Base-by-base conservation (phyloP, 2,797 vertebrate genomes). In the Melanotaenia boesemani region DNA sequence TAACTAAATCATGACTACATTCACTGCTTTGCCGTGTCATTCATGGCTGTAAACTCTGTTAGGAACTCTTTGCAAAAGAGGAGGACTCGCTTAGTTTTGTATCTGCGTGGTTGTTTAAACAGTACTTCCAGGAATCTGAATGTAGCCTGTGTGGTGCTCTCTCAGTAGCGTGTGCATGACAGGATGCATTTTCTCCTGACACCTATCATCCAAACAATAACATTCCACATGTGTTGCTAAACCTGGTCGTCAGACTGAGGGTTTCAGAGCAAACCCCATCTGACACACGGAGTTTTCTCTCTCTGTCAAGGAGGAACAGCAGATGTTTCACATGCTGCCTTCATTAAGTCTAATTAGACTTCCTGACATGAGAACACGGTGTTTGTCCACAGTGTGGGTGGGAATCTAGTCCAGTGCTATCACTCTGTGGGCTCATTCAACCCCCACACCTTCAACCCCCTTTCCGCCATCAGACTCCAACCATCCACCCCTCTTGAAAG, bases 291-390 rank as follows among this genome's bases (percentile, higher is more conserved):
- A 36, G 54, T 67, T 82, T 74, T 67, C 76, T 77, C 71, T 69
- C 15, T 55, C 36, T 70, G 44, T 52, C 67, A 62, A 37, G 55
- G 71, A 50, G 70, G 46, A 74, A 54, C 7, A 48, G 70, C 70
- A 73, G 67, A 69, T 72, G 10, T 76, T 76, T 78, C 79, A 76
- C 89, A 89, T 83, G 81, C 74, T 90, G 77, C 78, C 90, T 88
- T 82, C 85, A 88, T 88, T 89, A 80, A 70, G 71, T 72, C 75
- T 90, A 88, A 88, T 89, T 83, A 79, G 72, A 86, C 86, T 87
- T 89, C 84, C 79, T 88, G 86, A 83, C 78, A 77, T 87, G 57
- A 88, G 70, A 86, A 57, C 66, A 52, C 48, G 63, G 34, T 83
- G 80, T 86, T 88, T 86, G 83, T 89, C 84, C 80, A 63, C 63